Percentiles rank a stretch among this genome's conserved stretches.
These are phyloP conservation scores for Scartelaos histophorus DNA, from an alignment of 2,113 vertebrate species.

Conservation along the genomic window DNA sequence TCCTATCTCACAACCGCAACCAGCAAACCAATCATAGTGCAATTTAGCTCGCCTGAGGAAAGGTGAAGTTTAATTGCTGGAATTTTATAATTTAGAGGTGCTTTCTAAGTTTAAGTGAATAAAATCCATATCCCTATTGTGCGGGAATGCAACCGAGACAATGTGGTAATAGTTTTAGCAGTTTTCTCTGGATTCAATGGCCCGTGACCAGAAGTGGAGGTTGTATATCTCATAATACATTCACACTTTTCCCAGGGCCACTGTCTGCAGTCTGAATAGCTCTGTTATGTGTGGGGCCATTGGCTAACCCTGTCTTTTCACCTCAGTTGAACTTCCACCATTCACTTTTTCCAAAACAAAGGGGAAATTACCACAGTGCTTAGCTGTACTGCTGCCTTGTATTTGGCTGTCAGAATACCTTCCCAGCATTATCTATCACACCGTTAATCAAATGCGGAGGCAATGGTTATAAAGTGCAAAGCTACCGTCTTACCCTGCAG, in stretches of 20 bases:
- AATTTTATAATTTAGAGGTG: not conserved
- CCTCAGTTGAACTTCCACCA: slow-evolving; percentile 40
- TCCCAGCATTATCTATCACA: slow-evolving; percentile 26
- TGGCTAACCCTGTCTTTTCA: slow-evolving; percentile 31
- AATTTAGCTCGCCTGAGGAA: not conserved
- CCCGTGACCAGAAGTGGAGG: slow-evolving; percentile 54
- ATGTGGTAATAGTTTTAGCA: slow-evolving; percentile 72
- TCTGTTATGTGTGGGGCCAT: slow-evolving; percentile 34
- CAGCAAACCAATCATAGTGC: not conserved
- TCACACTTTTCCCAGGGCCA: slow-evolving; percentile 49
- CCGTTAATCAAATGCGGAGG: slow-evolving; percentile 35
- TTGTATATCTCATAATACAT: slow-evolving; percentile 45
- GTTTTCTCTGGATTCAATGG: slow-evolving; percentile 56
- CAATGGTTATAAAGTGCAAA: slow-evolving; percentile 29
- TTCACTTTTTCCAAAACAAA: slow-evolving; percentile 14
- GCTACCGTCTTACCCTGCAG: slow-evolving; percentile 24
- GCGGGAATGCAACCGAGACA: slow-evolving; percentile 45
- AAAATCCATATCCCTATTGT: slow-evolving; percentile 4
- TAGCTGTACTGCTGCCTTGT: slow-evolving; percentile 18
- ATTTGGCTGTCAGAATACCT: slow-evolving; percentile 26
- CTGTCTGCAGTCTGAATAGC: slow-evolving; percentile 45
- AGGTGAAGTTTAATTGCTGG: not conserved
- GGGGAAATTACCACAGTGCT: slow-evolving; percentile 25
- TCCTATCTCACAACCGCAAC: not conserved
- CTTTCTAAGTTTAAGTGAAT: slow-evolving; percentile 13